These are phyloP conservation scores for Alentia gelatinosa DNA, from an alignment of 2,888 invertebrate genomes.

Conservation along the genomic window DNA sequence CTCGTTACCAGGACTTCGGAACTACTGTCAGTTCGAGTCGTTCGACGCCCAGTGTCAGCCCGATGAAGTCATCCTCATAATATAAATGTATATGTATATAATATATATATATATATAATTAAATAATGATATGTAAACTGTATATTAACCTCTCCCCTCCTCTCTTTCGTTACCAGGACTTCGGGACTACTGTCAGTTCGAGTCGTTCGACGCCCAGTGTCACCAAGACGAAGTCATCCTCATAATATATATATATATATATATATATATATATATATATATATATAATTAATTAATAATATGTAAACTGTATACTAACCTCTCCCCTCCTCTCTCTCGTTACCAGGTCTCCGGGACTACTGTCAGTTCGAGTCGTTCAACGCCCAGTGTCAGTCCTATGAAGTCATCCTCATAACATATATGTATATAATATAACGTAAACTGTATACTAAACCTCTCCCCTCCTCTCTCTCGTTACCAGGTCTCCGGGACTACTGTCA, in stretches of 20 bases:
- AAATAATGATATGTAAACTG: neutral
- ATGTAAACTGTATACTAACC: too few species aligned
- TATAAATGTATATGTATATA: neutral
- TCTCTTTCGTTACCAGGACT: neutral
- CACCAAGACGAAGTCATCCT: constrained; percentile 38
- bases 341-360: neutral
- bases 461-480: neutral
- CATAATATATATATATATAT: neutral
- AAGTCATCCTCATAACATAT: neutral
- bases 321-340: too few species aligned
- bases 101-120: neutral
- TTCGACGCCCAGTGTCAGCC: constrained; percentile 42
- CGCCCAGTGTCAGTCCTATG: neutral
- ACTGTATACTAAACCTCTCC: neutral
- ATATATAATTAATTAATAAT: neutral
- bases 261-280: neutral
- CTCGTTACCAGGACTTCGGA: neutral
- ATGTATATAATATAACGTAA: neutral
- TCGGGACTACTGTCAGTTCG: constrained; percentile 43
- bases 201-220: constrained; percentile 47
- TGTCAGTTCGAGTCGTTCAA: constrained; percentile 19
- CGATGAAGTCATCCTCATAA: constrained; percentile 46
- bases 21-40: constrained; percentile 50
- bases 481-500: constrained; percentile 44
- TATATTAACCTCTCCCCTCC: neutral